Evolutionary conservation across 92 coral and sea anemone species (phyloP).

Genomic region (Diadumene lineata): DNA sequence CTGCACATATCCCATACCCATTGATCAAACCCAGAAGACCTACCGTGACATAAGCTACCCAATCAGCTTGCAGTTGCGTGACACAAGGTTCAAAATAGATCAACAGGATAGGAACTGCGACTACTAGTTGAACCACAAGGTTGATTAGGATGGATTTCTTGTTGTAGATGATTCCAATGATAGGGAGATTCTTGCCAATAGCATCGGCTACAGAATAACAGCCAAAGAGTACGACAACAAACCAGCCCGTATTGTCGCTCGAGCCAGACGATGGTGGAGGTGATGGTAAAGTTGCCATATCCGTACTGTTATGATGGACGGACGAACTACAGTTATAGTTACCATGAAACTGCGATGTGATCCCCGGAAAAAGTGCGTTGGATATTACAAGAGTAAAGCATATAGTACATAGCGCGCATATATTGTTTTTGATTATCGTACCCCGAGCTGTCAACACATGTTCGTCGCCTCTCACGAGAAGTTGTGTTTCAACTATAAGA

Average conservation of each 20-base stretch:
- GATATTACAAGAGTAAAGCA: slow-evolving; percentile 74
- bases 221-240: slow-evolving; percentile 79
- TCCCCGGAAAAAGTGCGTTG: slow-evolving; percentile 82
- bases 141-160: slow-evolving; percentile 64
- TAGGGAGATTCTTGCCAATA: slow-evolving; percentile 80
- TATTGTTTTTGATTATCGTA: slow-evolving; percentile 57
- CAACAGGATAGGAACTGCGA: slow-evolving; percentile 73
- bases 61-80: slow-evolving; percentile 65
- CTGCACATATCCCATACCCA: slow-evolving; percentile 88
- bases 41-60: slow-evolving; percentile 77
- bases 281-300: not conserved
- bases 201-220: slow-evolving; percentile 86
- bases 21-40: slow-evolving; percentile 75
- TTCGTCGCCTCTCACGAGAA: slow-evolving; percentile 47
- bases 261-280: slow-evolving; percentile 28
- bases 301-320: slow-evolving; percentile 13
- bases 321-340: slow-evolving; percentile 67
- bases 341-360: slow-evolving; percentile 85
- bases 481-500: slow-evolving; percentile 41
- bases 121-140: slow-evolving; percentile 71
- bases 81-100: slow-evolving; percentile 87
- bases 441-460: slow-evolving; percentile 38
- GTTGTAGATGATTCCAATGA: slow-evolving; percentile 79
- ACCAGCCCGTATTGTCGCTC: slow-evolving; percentile 89
- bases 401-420: slow-evolving; percentile 62